Base-by-base conservation (phyloP, 2,888 invertebrate genomes). In the Melieria picta region DNA sequence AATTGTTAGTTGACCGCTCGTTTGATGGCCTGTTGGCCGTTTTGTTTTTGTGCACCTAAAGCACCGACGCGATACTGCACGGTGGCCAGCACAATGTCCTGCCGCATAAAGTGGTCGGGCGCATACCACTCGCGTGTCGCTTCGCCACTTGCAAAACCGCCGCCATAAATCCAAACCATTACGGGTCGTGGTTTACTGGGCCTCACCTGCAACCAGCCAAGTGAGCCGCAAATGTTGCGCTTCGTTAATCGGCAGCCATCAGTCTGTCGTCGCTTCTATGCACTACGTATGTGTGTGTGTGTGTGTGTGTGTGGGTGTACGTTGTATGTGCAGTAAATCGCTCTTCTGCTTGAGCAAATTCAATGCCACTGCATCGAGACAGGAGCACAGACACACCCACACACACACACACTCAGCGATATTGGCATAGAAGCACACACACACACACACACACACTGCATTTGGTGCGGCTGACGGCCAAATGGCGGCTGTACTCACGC, bases 161-260 rank as follows among this genome's bases (percentile, higher is more conserved):
- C 88, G 13, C 88, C 88, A 77, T 86, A 85, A 60, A 88, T 84
- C 79, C 83, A 88, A 4, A 88, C 81, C 85, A 88, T 85, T 0
- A 88, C 80, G n/a, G 81, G 80, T 4, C 77, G 69, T 30, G 77
- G 78, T 69, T 75, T 77, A 7, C 69, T 69, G 5, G 79, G 79
- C n/a, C 76, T 73, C 5, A 79, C 60, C 80, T 79, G 46, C 48
- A 76, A 30, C 30, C 30, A 30, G 30, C 30, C 30, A 30, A 30
- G 30, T 30, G 30, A 30, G 30, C 30, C 30, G 30, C 30, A 30
- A 30, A 30, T 30, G 30, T 30, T 30, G 30, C 30, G 30, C 30
- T 30, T 30, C 30, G 30, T 30, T 30, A 30, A 30, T 30, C 30
- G 30, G 30, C 30, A 30, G 30, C 30, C 30, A 30, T 30, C 30